phyloP scores from a whole-genome alignment of 2,113 vertebrate species.

The Bubalus kerabau region DNA sequence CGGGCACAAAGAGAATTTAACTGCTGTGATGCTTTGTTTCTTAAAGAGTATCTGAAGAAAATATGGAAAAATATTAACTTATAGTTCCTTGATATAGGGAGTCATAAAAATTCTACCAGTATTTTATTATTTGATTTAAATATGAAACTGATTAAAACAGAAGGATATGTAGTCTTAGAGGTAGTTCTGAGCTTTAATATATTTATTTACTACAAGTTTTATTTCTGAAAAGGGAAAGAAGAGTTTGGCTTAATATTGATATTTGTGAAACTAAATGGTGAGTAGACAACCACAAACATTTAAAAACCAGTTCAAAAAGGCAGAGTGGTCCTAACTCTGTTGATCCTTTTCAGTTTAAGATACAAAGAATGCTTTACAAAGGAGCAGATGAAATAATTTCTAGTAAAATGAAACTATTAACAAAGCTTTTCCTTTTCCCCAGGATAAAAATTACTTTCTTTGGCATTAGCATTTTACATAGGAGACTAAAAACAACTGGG shows the following conservation, averaged over 20 bases:
- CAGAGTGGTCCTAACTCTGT: neutral
- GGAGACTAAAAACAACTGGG: neutral
- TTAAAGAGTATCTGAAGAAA: slow-evolving; percentile 18
- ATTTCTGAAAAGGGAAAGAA: neutral
- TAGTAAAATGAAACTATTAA: neutral
- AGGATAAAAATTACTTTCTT: neutral
- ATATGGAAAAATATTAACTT: neutral
- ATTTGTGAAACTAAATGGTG: neutral
- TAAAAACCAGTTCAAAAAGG: neutral
- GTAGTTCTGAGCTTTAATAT: neutral
- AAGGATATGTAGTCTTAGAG: neutral
- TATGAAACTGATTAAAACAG: neutral
- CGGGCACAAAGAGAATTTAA: neutral
- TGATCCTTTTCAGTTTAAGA: neutral
- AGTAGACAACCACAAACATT: neutral
- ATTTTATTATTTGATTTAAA: neutral
- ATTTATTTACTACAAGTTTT: neutral
- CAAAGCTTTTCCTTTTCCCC: neutral
- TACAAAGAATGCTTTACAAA: neutral
- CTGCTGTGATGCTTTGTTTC: neutral
- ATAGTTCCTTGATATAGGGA: neutral
- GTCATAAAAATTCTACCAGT: neutral
- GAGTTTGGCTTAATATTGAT: neutral
- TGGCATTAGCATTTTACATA: neutral
- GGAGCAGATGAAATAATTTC: neutral